Evolutionary conservation across 2,888 invertebrate genomes (phyloP), one percentile per base, ranked within the genome.

Genomic region (Nymphalis polychloros): DNA sequence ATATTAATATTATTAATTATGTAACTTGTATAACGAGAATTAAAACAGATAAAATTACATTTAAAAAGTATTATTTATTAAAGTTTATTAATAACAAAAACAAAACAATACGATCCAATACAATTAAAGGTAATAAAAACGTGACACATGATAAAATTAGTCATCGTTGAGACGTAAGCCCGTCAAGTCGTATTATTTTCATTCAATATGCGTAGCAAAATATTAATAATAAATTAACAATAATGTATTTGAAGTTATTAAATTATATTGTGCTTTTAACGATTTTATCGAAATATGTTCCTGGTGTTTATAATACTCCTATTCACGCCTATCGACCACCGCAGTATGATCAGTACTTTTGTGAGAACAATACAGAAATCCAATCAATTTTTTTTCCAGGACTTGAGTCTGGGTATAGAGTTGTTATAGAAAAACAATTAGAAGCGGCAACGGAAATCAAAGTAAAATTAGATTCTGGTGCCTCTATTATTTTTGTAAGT

Each of bases 391-490:
- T 59, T 47, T 8, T 23, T 20, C 20, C 19, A 8, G 41, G 31
- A 19, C 7, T 59, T n/a, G 20, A 16, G 2, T 8, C 8, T 4
- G 64, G 64, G 10, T 59, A 64, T 59, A 19, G 16, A 7, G 64
- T 65, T 5, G 1, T 23, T 5, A 46, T 65, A n/a, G 41, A 6
- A 0, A 52, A 49, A 20, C 16, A 52, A 23, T 8, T 65, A 16
- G 48, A 35, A 23, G 23, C 16, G 1, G 19, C 16, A 16, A 59
- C 64, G 5, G 64, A 65, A 46, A 27, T 65, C 8, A 50, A 46
- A 59, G 50, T 65, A 1, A 50, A 59, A 50, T 23, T 59, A 6
- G 64, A 59, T 46, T 50, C 64, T 8, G 23, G n/a, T 17, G 59
- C 50, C 6, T 52, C 17, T 8, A 20, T 65, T 35, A 31, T 27